Conservation (phyloP, 2,797 vertebrate species). For the Craterocephalus amniculus region DNA sequence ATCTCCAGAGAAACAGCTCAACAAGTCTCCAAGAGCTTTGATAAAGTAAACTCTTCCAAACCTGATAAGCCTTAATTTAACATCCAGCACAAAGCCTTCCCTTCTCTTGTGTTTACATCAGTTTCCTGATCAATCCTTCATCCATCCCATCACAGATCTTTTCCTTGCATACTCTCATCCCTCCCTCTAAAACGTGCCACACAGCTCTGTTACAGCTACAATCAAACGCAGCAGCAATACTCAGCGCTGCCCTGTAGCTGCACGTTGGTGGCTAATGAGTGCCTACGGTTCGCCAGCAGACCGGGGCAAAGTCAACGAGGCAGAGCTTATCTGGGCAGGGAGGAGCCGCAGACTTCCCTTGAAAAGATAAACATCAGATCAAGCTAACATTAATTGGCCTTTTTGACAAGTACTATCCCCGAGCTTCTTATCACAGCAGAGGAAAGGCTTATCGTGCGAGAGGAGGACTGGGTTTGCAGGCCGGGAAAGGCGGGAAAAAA, state of each 20-base stretch:
- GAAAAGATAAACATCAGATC: conserved; percentile 65
- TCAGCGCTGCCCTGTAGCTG: conserved; percentile 50
- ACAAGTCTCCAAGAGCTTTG: not conserved
- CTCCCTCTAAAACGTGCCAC: conserved; percentile 46
- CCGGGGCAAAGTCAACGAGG: conserved; percentile 72
- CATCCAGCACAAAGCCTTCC: not conserved
- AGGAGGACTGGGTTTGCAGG: conserved; percentile 28
- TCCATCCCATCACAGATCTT: not conserved
- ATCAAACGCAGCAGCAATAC: conserved; percentile 54
- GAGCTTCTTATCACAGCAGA: conserved; percentile 62
- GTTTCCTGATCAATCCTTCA: not conserved
- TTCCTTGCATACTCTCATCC: not conserved
- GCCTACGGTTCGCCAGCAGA: conserved; percentile 48
- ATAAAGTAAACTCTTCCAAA: not conserved
- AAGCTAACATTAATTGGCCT: conserved; percentile 67
- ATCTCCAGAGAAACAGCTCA: not conserved
- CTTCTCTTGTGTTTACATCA: not conserved
- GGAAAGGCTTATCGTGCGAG: conserved; percentile 67
- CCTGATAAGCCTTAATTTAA: not conserved
- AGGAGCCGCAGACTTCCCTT: conserved; percentile 55
- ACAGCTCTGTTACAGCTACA: conserved; percentile 4
- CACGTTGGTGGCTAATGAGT: conserved; percentile 68
- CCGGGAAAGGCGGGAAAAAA: not conserved
- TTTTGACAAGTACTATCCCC: conserved; percentile 64
- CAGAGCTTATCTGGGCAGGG: conserved; percentile 64